These are phyloP conservation scores for Hydra vulgaris DNA, from an alignment of 30 jellyfish, hydroid and myxozoan species.

Conservation along the genomic window DNA sequence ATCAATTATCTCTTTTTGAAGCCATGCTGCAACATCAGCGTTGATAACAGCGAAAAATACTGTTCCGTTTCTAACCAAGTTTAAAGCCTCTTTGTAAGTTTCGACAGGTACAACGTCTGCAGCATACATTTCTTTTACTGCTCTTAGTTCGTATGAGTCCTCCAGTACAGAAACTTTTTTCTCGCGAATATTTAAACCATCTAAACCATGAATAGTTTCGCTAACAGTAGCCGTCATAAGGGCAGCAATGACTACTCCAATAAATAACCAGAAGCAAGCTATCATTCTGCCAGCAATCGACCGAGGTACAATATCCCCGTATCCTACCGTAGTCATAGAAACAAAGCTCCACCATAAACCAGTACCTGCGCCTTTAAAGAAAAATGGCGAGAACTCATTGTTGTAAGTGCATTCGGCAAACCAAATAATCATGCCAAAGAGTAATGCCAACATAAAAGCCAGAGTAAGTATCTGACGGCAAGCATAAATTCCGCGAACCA, in stretches of 20 bases:
- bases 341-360: slow-evolving; percentile 23
- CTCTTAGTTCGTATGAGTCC: slow-evolving; percentile 4
- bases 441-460: neutral
- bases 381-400: neutral
- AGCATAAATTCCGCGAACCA: slow-evolving; percentile 2
- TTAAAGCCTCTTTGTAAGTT: neutral
- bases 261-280: slow-evolving; percentile 7
- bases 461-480: neutral
- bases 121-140: neutral
- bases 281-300: neutral
- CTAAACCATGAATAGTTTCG: neutral
- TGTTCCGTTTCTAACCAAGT: slow-evolving; percentile 13
- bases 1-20: slow-evolving; percentile 1
- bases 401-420: neutral
- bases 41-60: slow-evolving; percentile 8
- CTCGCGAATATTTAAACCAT: neutral
- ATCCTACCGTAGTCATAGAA: slow-evolving; percentile 22
- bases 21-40: slow-evolving; percentile 22
- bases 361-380: slow-evolving; percentile 15
- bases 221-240: slow-evolving; percentile 16
- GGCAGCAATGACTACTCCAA: slow-evolving; percentile 1
- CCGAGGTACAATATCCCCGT: slow-evolving; percentile 2
- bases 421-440: slow-evolving; percentile 13
- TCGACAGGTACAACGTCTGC: slow-evolving; percentile 1
- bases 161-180: neutral